Evolutionary conservation across 1,140 invertebrate species (phyloP), one percentile per base, ranked within the genome.

Genomic region (Drosophila guanche): DNA sequence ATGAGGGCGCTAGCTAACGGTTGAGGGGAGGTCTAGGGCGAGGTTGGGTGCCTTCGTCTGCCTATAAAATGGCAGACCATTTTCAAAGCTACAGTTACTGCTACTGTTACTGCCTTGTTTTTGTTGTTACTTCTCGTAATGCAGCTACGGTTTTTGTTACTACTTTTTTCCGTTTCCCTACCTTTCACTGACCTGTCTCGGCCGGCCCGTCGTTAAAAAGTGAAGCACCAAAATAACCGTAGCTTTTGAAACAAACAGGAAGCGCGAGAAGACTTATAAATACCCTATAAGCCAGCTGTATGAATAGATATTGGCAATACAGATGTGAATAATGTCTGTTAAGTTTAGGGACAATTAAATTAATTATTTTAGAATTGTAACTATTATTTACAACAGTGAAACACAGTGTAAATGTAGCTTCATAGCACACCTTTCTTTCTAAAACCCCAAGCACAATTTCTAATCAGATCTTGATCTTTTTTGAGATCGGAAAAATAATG

Each of bases 191-290:
- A 54, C 70, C 70, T 54, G 54, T 54, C 62, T 57, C 56, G 58
- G 4, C 20, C 25, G 53, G 68, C 47, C 47, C 54, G 63, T 65
- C 81, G 88, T 86, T 86, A 86, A 86, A 86, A 86, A 88, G 81
- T 86, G 81, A 86, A 86, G 81, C 74, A 88, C 81, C 81, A 86
- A 86, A 86, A 81, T 86, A 86, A 86, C 81, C 88, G 81, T 83
- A 86, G 81, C 81, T 88, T 85, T 86, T 71, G 62, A 68, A 76
- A 54, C 59, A 69, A 70, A 58, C 53, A 58, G 46, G 27, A 58
- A 70, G 66, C 79, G 69, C 68, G 74, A 65, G 74, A 67, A 60
- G 69, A 63, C 79, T 79, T 73, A 68, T 43, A 79, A 73, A 84
- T 84, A 79, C 81, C 63, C 80, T 85, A 54, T 48, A 66, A 55